phyloP scores from a whole-genome alignment of 2,113 vertebrate genomes.

The Oxyura jamaicensis region DNA sequence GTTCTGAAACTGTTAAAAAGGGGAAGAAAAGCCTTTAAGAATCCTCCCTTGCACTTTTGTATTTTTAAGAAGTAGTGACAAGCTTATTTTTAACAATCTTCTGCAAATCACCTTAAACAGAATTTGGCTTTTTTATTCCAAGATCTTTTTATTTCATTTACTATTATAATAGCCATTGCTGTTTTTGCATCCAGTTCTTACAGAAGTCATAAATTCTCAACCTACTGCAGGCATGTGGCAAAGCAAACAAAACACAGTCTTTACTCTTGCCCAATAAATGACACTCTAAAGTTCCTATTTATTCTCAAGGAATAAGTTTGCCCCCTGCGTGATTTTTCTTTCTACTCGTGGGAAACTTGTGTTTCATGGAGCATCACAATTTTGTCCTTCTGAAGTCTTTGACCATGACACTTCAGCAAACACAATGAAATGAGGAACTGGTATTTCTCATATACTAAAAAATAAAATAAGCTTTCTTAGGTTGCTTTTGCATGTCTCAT shows the following conservation, averaged over 20 bases:
- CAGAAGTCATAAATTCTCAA: neutral
- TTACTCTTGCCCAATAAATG: neutral
- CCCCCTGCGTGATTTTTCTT: neutral
- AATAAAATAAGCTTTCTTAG: neutral
- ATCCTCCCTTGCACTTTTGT: neutral
- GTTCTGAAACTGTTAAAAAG: neutral
- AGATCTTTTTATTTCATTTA: neutral
- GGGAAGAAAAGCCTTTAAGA: neutral
- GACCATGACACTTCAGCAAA: neutral
- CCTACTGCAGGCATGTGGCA: neutral
- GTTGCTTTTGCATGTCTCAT: neutral
- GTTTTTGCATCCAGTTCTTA: neutral
- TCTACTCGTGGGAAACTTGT: neutral
- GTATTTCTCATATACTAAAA: neutral
- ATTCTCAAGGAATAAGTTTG: neutral
- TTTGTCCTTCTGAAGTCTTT: neutral
- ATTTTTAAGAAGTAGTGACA: neutral
- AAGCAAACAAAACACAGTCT: neutral
- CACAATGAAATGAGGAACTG: neutral
- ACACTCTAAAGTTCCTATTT: neutral
- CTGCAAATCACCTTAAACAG: neutral
- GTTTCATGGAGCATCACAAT: neutral
- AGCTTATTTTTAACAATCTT: neutral
- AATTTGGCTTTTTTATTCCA: neutral
- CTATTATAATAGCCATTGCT: neutral